Base-by-base conservation (phyloP, 1,140 invertebrate genomes). In the Carcinoscorpius rotundicauda region DNA sequence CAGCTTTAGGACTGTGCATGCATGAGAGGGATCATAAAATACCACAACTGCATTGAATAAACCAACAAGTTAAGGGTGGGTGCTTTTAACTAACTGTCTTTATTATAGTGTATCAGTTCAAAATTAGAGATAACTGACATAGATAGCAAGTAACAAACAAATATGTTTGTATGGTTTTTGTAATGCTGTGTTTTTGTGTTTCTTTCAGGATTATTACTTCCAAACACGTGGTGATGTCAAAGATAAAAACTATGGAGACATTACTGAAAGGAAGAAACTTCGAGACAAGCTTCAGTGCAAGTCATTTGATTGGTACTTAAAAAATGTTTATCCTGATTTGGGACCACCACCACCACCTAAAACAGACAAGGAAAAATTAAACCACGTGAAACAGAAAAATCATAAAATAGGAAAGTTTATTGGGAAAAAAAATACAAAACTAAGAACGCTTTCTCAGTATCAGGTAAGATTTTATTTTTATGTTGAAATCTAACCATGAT, bases 291-390 rank as follows among this genome's bases (percentile, higher is more conserved):
- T 95, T 2, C 78, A 87, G 4, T 98, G 96, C 76, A 86, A 91
- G 66, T 82, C 85, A 63, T 98, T 98, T 75, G 81, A 86, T 52
- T 98, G 96, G 96, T 99, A 97, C 74, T 78, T 98, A 67, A 84
- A 95, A 60, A 89, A 88, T 74, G 82, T 98, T 5, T 95, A 95
- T 76, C 92, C 91, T 0, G 88, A 93, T 75, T 72, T 93, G 60
- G 80, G 82, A 55, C 67, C 70, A 11, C 69, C 74, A 49, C 64
- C 67, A 9, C 53, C 65, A 48, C 29, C 29, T 29, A 29, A 29
- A 29, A 29, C 29, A 29, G 65, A 68, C 52, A 58, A 68, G 53
- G 59, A 52, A 9, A 51, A 62, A 8, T n/a, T 66, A 11, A 51
- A 49, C 29, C n/a, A 65, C 52, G 48, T 56, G 51, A 63, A 62